Evolutionary conservation across 1,140 invertebrate genomes (phyloP), one percentile per base, ranked within the genome.

Genomic region (Panagrolaimus sp.): DNA sequence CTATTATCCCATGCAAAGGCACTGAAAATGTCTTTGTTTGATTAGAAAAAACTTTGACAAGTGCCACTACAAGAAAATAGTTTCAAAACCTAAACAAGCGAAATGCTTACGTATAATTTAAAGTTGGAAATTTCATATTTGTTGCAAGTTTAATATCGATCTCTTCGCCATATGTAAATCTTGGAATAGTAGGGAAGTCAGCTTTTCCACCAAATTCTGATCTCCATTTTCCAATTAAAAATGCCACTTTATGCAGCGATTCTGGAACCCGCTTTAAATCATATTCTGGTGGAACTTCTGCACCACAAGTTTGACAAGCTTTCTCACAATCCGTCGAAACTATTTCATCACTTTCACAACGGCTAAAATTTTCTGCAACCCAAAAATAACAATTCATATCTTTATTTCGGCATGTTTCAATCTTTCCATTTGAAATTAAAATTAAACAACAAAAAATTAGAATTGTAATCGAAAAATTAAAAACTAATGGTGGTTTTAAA

Each of bases 1-100:
- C 76, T 78, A 53, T 81, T 80, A 48, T 82, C 80, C 80, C 80
- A 82, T 0, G 80, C 80, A 69, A 82, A 83, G 0, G 80, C 80
- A 25, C 81, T 81, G 44, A 38, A 69, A 42, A 44, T 9, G 9
- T 11, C 4, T 46, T 45, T 5, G n/a, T n/a, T 14, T 14, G 31
- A 38, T 23, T 9, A 5, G 9, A 16, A 3, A 5, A 45, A 5
- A 23, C 27, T 20, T 1, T 66, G 75, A 61, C n/a, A 20, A 71
- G n/a, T n/a, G n/a, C 27, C 23, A 42, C n/a, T n/a, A n/a, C n/a
- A n/a, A n/a, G n/a, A n/a, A n/a, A n/a, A n/a, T n/a, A n/a, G n/a
- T n/a, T n/a, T n/a, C n/a, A n/a, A n/a, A n/a, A n/a, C n/a, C n/a
- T n/a, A n/a, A n/a, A n/a, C n/a, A n/a, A n/a, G n/a, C n/a, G 31